These are phyloP conservation scores for Hypotaenidia okinawae DNA, from an alignment of 2,797 vertebrate genomes.

Conservation along the genomic window DNA sequence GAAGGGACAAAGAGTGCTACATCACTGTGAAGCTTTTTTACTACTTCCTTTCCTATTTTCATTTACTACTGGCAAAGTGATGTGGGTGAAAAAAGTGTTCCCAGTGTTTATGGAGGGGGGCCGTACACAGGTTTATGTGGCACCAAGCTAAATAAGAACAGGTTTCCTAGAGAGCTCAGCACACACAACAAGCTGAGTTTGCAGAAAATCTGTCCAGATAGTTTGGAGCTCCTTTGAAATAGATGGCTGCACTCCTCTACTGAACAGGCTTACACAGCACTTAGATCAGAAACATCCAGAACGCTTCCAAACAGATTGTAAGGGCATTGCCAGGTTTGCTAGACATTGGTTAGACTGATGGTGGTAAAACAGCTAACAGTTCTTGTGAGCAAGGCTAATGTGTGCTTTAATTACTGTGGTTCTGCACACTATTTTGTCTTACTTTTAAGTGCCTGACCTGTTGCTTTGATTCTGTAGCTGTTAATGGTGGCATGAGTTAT, in stretches of 20 bases:
- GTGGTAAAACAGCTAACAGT: not conserved
- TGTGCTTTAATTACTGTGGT: not conserved
- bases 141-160: not conserved
- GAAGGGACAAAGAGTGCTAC: not conserved
- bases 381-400: not conserved
- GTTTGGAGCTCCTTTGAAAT: not conserved
- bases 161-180: not conserved
- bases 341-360: not conserved
- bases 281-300: not conserved
- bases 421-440: not conserved
- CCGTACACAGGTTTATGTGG: not conserved
- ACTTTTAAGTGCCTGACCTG: conserved; percentile 48
- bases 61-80: not conserved
- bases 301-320: not conserved
- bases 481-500: not conserved
- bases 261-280: not conserved
- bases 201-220: not conserved
- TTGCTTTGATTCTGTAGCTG: not conserved
- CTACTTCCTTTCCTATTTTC: not conserved
- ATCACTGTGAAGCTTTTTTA: conserved; percentile 24
- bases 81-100: not conserved
- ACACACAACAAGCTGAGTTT: not conserved
- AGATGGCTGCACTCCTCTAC: not conserved
- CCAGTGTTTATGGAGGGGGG: not conserved
- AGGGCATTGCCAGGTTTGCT: not conserved